These are phyloP conservation scores for Musca domestica DNA, from an alignment of 1,140 invertebrate genomes.

Conservation along the genomic window DNA sequence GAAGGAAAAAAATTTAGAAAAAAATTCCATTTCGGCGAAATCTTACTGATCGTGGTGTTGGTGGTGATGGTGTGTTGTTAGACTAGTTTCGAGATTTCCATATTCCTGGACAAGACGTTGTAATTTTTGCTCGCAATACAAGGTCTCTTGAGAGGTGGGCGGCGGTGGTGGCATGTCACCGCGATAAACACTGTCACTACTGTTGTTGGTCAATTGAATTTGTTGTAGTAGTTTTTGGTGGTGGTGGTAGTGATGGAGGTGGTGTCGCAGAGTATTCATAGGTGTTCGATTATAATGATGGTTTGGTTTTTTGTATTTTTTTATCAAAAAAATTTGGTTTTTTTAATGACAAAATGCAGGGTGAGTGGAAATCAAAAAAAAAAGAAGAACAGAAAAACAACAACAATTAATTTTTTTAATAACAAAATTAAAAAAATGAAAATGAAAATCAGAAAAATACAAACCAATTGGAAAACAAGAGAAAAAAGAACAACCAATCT, in stretches of 20 bases:
- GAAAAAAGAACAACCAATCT: too few species aligned
- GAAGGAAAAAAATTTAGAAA: too few species aligned
- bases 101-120: constrained; percentile 26
- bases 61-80: constrained; percentile 25
- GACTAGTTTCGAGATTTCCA: constrained; percentile 39
- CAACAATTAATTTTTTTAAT: constrained; percentile 4
- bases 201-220: constrained; percentile 6
- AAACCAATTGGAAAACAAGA: constrained; percentile 18
- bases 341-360: constrained; percentile 14
- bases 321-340: constrained; percentile 9
- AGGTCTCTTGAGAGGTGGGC: constrained; percentile 31
- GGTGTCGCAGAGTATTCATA: background rate
- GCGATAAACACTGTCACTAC: constrained; percentile 59
- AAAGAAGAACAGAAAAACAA: background rate
- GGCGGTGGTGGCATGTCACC: constrained; percentile 59
- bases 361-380: constrained; percentile 22
- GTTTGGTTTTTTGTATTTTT: constrained; percentile 13
- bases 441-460: background rate
- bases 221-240: background rate
- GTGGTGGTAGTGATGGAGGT: background rate
- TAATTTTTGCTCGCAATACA: constrained; percentile 18
- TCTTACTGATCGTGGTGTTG: constrained; percentile 37
- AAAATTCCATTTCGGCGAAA: background rate
- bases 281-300: background rate
- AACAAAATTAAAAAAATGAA: constrained; percentile 16